These are phyloP conservation scores for Rapana venosa DNA, from an alignment of 2,888 invertebrate genomes.

Conservation along the genomic window DNA sequence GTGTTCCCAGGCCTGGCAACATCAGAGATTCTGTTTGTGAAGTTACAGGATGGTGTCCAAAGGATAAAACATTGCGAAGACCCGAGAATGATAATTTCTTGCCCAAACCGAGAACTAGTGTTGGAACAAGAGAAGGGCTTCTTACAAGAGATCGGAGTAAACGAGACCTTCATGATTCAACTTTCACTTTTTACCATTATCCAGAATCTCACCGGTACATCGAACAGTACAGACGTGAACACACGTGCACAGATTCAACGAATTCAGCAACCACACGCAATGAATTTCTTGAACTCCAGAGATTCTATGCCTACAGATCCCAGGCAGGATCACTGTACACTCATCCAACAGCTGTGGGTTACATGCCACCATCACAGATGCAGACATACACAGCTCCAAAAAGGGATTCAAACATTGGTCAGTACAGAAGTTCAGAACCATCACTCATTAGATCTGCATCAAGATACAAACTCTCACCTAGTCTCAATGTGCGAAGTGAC, in stretches of 20 bases:
- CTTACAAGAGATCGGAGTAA: conserved; percentile 43
- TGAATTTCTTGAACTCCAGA: conserved; percentile 42
- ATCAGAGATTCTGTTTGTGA: conserved; percentile 29
- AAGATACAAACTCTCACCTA: conserved; percentile 31
- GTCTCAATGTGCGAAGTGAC: conserved; percentile 26
- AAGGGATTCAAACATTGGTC: conserved; percentile 23
- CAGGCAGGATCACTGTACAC: conserved; percentile 22
- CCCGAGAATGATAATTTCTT: conserved; percentile 53
- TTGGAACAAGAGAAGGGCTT: not conserved
- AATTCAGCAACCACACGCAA: conserved; percentile 43
- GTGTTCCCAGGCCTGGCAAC: conserved; percentile 14
- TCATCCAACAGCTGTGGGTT: conserved; percentile 30
- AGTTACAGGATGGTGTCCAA: conserved; percentile 61
- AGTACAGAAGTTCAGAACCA: conserved; percentile 9
- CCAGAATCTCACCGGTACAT: conserved; percentile 54
- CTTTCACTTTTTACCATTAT: conserved; percentile 54
- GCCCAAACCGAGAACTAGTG: conserved; percentile 41
- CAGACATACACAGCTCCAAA: not conserved
- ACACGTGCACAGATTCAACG: conserved; percentile 44
- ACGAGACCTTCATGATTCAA: conserved; percentile 48
- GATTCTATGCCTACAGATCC: conserved; percentile 40
- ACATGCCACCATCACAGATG: not conserved
- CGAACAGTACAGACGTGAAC: conserved; percentile 56
- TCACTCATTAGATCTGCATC: conserved; percentile 27
- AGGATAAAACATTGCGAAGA: conserved; percentile 59